Percentiles rank a stretch among this genome's conserved stretches.
phyloP scores from a whole-genome alignment of 2,797 vertebrate species.

The Dendrocincla fuliginosa region DNA sequence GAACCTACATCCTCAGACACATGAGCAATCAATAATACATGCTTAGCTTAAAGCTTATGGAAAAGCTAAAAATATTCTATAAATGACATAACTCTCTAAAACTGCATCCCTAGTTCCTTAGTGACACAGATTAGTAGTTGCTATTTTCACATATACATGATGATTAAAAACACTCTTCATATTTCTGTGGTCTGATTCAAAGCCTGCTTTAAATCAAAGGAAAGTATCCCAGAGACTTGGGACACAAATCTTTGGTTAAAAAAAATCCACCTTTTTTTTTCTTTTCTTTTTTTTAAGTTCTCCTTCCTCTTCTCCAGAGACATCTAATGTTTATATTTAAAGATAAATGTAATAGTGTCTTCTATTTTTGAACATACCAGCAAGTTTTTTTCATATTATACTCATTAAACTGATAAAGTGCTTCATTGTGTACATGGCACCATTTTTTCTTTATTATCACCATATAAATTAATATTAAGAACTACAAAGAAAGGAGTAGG shows the following conservation, averaged over 20 bases:
- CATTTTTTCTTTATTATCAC: not conserved
- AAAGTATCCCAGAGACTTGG: not conserved
- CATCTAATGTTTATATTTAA: not conserved
- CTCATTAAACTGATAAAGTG: not conserved
- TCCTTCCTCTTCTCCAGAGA: not conserved
- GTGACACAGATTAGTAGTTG: not conserved
- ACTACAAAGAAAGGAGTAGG: not conserved
- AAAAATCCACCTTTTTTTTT: not conserved
- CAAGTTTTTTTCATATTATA: not conserved
- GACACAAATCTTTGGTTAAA: not conserved
- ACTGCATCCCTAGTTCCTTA: not conserved
- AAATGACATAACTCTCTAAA: not conserved
- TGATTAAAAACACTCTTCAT: not conserved
- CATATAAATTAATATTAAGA: not conserved
- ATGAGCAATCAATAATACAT: not conserved
- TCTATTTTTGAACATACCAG: not conserved
- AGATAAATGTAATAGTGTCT: not conserved
- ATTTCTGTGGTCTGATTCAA: not conserved
- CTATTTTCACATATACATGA: not conserved
- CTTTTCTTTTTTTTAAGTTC: too few species aligned
- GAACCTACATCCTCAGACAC: not conserved
- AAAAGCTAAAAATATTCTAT: not conserved
- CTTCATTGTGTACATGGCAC: accelerated
- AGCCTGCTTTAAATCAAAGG: not conserved
- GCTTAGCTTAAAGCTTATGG: not conserved